Percentiles rank a stretch among this genome's conserved stretches.
Evolutionary conservation across 1,140 invertebrate genomes (phyloP).

Genomic region (Drosophila jambulina): DNA sequence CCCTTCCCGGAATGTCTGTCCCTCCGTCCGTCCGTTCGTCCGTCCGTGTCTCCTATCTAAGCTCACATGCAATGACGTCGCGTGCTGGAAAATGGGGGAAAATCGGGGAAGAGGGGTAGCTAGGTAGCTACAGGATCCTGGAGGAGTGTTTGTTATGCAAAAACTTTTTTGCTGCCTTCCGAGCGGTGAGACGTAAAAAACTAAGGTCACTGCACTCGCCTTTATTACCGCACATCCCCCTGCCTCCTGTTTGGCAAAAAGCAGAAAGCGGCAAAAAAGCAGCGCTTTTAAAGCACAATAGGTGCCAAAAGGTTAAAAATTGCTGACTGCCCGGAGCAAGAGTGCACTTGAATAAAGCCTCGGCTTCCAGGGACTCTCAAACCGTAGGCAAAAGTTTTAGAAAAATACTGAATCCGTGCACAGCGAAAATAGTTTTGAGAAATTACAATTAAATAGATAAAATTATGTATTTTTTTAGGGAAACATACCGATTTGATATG

Average conservation of each 20-base stretch:
- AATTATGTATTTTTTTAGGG: neutral
- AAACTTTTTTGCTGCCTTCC: conserved; percentile 65
- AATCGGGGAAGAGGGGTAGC: conserved; percentile 10
- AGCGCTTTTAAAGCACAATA: conserved; percentile 63
- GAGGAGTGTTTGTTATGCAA: conserved; percentile 76
- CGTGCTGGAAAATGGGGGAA: conserved; percentile 46
- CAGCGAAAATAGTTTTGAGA: conserved; percentile 1
- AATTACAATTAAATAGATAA: neutral
- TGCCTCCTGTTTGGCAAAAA: neutral
- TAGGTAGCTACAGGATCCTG: neutral
- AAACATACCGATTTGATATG: neutral
- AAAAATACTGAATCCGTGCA: conserved; percentile 36
- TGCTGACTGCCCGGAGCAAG: conserved; percentile 52
- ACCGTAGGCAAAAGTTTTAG: conserved; percentile 51
- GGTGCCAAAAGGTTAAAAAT: conserved; percentile 72
- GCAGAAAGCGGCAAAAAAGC: conserved; percentile 22
- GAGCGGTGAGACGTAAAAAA: conserved; percentile 54
- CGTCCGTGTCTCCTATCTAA: conserved; percentile 40
- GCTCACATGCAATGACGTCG: conserved; percentile 74
- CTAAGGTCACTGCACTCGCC: conserved; percentile 75
- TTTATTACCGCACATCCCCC: conserved; percentile 40
- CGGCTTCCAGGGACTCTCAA: conserved; percentile 35
- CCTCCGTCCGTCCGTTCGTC: conserved; percentile 2
- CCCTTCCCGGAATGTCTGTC: conserved; percentile 53
- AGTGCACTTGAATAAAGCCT: conserved; percentile 53